Evolutionary conservation across 53 echinoderm and acorn worm species (phyloP).

Genomic region (Luidia sarsii): DNA sequence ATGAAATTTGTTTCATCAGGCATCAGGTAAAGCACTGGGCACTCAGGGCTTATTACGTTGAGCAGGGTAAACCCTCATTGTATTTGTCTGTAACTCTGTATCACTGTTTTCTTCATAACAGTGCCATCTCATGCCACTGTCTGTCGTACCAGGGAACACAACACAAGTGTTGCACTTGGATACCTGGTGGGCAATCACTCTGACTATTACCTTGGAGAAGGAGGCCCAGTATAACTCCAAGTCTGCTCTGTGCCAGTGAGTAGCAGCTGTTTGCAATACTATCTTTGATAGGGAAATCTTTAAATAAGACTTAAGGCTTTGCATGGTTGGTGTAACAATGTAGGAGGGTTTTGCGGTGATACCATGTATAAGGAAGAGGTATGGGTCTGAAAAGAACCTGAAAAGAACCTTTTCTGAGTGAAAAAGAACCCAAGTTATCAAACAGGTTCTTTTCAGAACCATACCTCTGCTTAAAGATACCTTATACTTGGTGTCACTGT

Average conservation of each 20-base stretch:
- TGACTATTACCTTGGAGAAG: background rate
- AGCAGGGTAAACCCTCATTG: no score
- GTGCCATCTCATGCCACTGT: conserved; percentile 53
- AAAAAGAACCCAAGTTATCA: no score
- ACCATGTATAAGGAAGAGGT: no score
- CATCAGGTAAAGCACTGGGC: no score
- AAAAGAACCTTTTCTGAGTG: no score
- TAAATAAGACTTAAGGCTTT: no score
- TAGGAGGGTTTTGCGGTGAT: no score
- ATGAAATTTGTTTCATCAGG: no score
- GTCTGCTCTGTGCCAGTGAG: conserved; percentile 28
- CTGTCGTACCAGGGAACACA: background rate
- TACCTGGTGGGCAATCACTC: conserved; percentile 49
- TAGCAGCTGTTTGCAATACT: background rate
- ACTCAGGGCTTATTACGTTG: no score
- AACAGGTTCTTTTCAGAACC: no score
- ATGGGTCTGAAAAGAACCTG: no score
- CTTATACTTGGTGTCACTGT: background rate
- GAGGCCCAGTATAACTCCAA: background rate
- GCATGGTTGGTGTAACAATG: no score
- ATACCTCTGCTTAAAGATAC: background rate
- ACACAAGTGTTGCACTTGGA: conserved; percentile 26
- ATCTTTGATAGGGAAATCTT: background rate
- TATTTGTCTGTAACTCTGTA: background rate
- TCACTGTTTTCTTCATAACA: conserved; percentile 1